phyloP scores from a whole-genome alignment of 1,140 invertebrate species.

The Atta cephalotes region DNA sequence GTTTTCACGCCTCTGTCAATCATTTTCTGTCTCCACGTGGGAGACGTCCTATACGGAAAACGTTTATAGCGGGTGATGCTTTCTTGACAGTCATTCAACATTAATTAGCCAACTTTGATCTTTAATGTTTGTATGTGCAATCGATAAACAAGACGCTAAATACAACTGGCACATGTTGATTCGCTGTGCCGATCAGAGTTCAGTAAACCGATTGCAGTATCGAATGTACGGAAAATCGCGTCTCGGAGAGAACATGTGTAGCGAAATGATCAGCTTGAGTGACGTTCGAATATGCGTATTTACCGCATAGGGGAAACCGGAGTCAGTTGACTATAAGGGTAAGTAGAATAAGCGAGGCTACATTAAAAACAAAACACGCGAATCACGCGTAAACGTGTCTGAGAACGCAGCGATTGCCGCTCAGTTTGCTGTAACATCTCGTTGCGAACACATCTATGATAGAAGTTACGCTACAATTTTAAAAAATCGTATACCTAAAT shows the following conservation, averaged over 20 bases:
- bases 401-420: too few species aligned
- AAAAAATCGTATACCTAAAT: too few species aligned
- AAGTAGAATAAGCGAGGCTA: too few species aligned
- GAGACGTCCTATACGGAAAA: background rate
- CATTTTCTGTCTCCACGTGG: background rate
- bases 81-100: slow-evolving; percentile 22
- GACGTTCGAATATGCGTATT: background rate
- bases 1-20: background rate
- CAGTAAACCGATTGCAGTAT: slow-evolving; percentile 1
- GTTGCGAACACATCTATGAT: too few species aligned
- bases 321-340: too few species aligned
- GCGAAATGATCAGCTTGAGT: slow-evolving; percentile 2
- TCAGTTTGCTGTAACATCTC: too few species aligned
- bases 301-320: background rate
- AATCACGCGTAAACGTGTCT: too few species aligned
- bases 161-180: slow-evolving; percentile 1
- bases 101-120: background rate
- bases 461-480: too few species aligned
- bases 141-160: background rate
- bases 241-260: background rate
- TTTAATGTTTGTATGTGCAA: background rate
- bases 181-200: slow-evolving; percentile 12
- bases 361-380: too few species aligned
- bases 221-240: slow-evolving; percentile 15
- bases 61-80: background rate